Percentiles rank a stretch among this genome's conserved stretches.
Conservation (phyloP, 2,797 vertebrate species). For the Lepidocolaptes lacrymiger region DNA sequence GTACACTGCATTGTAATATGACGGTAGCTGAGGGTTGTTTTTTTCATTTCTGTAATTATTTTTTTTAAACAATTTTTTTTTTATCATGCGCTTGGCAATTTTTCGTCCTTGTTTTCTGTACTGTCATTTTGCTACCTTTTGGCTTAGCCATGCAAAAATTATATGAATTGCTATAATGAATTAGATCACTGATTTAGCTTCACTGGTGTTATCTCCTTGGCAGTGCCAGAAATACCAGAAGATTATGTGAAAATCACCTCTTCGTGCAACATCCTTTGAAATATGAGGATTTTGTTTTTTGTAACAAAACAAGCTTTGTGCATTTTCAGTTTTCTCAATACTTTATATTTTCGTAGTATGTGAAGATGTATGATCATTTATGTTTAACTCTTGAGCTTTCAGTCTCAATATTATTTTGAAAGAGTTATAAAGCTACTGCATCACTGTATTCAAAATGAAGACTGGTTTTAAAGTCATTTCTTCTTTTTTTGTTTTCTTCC, state of each 20-base stretch:
- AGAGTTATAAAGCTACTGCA: not conserved
- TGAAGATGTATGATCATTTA: not conserved
- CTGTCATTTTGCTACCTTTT: not conserved
- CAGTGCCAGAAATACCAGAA: not conserved
- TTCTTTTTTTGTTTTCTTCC: no score
- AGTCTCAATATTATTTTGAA: not conserved
- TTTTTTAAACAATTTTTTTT: not conserved
- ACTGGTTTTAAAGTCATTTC: fast-evolving
- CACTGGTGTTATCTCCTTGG: not conserved
- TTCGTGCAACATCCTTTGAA: not conserved
- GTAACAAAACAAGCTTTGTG: not conserved
- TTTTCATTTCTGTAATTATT: not conserved
- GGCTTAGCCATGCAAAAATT: not conserved
- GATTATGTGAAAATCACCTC: fast-evolving
- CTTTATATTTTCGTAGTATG: not conserved
- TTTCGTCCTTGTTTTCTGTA: not conserved
- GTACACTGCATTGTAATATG: conserved; percentile 4
- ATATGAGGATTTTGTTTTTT: not conserved
- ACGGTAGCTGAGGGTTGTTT: not conserved
- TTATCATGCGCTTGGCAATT: not conserved
- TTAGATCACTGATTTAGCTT: not conserved
- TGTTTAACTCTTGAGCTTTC: not conserved
- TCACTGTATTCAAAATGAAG: not conserved
- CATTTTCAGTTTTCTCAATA: not conserved
- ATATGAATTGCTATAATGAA: not conserved